These are phyloP conservation scores for Saguinus midas DNA, from an alignment of 2,113 vertebrate genomes.

Conservation along the genomic window DNA sequence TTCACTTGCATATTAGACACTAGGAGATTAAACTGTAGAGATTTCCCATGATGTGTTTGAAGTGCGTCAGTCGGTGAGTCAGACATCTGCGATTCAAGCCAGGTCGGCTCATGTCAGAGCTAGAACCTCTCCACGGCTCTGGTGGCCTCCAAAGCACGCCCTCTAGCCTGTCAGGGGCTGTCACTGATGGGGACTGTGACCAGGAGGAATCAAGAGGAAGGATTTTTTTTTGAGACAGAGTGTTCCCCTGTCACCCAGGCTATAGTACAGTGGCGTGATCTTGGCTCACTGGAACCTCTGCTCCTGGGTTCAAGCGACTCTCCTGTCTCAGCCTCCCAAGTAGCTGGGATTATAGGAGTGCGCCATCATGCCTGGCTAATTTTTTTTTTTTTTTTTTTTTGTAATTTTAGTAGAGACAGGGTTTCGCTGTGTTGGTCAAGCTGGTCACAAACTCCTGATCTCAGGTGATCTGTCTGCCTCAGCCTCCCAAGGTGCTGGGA, in stretches of 20 bases:
- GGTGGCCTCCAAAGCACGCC: neutral
- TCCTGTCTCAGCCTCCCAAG: neutral
- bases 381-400: too few relatives aligned
- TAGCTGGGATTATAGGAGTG: neutral
- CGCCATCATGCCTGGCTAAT: rapidly evolving
- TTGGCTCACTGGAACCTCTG: neutral
- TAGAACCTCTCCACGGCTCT: too few relatives aligned
- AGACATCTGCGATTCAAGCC: neutral
- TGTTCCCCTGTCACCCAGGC: neutral
- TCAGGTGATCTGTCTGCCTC: neutral
- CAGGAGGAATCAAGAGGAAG: neutral
- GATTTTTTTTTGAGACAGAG: neutral
- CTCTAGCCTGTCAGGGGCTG: neutral
- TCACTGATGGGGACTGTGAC: neutral
- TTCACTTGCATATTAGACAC: neutral
- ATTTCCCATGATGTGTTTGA: neutral
- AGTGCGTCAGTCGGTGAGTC: neutral
- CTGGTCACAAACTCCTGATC: too few relatives aligned
- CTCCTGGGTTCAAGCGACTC: neutral
- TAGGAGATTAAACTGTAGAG: neutral
- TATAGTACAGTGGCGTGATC: neutral
- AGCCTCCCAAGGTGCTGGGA: neutral
- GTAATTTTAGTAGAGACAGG: neutral
- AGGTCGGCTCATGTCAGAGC: neutral
- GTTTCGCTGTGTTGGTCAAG: neutral